These are phyloP conservation scores for Acrobasis consociella DNA, from an alignment of 2,888 invertebrate genomes.

Conservation along the genomic window DNA sequence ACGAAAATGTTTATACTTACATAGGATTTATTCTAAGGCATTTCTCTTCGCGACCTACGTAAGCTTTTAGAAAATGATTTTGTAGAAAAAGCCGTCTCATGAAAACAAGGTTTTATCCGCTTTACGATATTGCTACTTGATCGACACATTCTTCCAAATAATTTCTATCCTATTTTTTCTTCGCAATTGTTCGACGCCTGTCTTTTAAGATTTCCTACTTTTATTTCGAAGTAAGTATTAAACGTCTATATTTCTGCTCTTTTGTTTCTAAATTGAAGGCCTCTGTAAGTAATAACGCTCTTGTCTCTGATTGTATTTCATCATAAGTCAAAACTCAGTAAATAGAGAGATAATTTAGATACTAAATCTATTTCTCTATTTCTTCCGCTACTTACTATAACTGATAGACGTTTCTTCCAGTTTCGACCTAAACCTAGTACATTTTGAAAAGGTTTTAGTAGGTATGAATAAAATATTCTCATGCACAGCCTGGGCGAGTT, in stretches of 20 bases:
- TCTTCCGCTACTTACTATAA: too few relatives aligned
- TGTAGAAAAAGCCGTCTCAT: not conserved
- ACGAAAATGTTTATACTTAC: not conserved
- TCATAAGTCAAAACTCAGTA: too few relatives aligned
- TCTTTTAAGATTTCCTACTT: not conserved
- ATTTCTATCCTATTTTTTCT: not conserved
- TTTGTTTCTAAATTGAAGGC: not conserved
- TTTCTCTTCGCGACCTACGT: not conserved
- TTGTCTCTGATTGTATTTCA: too few relatives aligned
- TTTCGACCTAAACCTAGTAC: too few relatives aligned
- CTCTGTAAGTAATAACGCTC: too few relatives aligned
- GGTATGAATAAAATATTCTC: too few relatives aligned
- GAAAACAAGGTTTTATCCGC: conserved; percentile 4
- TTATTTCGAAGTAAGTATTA: not conserved
- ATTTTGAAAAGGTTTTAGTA: too few relatives aligned
- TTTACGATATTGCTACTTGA: conserved; percentile 13
- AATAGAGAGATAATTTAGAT: too few relatives aligned
- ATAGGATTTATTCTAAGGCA: not conserved
- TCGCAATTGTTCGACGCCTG: not conserved
- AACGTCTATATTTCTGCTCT: not conserved
- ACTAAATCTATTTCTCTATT: too few relatives aligned
- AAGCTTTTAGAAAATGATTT: not conserved
- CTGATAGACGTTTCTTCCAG: too few relatives aligned
- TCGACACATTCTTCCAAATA: conserved; percentile 6
- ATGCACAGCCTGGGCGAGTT: too few relatives aligned